Evolutionary conservation across 2,797 vertebrate genomes (phyloP).

Genomic region (Cyclura pinguis): DNA sequence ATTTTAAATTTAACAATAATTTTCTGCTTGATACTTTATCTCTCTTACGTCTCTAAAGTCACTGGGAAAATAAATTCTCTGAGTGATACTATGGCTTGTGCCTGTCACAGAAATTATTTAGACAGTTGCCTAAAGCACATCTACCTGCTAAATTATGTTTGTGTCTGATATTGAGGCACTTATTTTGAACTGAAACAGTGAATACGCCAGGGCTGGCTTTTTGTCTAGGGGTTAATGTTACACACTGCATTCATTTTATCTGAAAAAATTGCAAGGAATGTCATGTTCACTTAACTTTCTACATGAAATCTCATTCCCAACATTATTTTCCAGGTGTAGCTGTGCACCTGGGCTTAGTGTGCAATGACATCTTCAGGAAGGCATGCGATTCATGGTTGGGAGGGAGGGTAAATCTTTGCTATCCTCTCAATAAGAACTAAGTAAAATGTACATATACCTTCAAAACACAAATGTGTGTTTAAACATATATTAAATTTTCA

Average conservation of each 20-base stretch:
- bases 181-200: slow-evolving; percentile 25
- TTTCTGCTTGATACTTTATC: slow-evolving; percentile 19
- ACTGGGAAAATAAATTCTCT: too few species aligned
- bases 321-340: neutral
- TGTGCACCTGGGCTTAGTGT: neutral
- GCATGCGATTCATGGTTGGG: neutral
- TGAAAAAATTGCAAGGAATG: slow-evolving; percentile 29
- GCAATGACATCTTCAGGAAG: slow-evolving; percentile 4
- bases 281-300: neutral
- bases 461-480: neutral
- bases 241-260: slow-evolving; percentile 9
- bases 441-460: neutral
- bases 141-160: slow-evolving; percentile 27
- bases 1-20: neutral
- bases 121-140: slow-evolving; percentile 21
- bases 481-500: neutral
- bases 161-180: neutral
- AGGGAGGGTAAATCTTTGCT: neutral
- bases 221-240: slow-evolving; percentile 16
- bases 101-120: slow-evolving; percentile 36
- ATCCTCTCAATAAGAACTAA: neutral
- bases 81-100: neutral
- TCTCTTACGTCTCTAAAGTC: slow-evolving; percentile 20
- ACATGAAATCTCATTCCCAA: neutral
- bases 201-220: slow-evolving; percentile 10